These are phyloP conservation scores for Caenorhabditis auriculariae DNA, from an alignment of 2,888 invertebrate species.

Conservation along the genomic window DNA sequence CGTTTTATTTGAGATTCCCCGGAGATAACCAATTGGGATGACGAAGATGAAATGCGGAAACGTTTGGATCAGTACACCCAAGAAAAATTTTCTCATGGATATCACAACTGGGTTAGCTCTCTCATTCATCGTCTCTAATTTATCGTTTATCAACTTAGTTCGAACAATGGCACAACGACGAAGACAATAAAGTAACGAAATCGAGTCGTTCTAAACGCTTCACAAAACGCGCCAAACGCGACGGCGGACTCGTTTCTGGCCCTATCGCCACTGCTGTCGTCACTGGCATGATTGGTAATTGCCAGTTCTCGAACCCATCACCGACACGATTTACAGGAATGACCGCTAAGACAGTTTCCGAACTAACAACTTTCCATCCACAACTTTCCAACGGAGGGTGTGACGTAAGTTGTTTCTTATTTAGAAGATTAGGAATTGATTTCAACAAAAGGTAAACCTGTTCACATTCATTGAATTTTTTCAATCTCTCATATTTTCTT, in stretches of 20 bases:
- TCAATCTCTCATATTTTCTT: no score
- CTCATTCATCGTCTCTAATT: background rate
- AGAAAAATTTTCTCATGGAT: constrained; percentile 43
- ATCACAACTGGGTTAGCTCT: constrained; percentile 27
- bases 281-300: constrained; percentile 57
- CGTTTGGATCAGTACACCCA: constrained; percentile 22
- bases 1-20: no score
- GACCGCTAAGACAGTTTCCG: constrained; percentile 52
- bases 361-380: constrained; percentile 49
- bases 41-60: constrained; percentile 36
- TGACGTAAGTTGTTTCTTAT: constrained; percentile 2
- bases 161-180: background rate
- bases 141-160: background rate
- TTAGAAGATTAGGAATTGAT: no score
- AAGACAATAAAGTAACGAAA: constrained; percentile 11
- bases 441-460: no score
- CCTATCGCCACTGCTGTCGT: constrained; percentile 56
- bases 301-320: background rate
- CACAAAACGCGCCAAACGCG: constrained; percentile 29
- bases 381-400: constrained; percentile 45
- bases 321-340: constrained; percentile 40
- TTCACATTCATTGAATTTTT: no score
- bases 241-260: constrained; percentile 49
- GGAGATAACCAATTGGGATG: constrained; percentile 37
- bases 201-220: constrained; percentile 14